Evolutionary conservation across 2,888 invertebrate genomes (phyloP).

Genomic region (Hermodice carunculata): DNA sequence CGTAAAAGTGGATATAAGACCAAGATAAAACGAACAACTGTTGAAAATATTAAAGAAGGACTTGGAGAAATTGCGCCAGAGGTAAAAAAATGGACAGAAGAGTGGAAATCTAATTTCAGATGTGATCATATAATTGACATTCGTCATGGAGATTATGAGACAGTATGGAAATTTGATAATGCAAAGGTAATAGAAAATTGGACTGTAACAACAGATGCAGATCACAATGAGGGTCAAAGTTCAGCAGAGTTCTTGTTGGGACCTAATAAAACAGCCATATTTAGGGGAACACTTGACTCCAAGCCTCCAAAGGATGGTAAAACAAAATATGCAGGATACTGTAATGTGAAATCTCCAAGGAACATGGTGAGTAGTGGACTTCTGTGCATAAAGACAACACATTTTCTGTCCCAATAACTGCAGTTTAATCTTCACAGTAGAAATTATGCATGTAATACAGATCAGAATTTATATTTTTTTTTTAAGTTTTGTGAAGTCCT

Average conservation of each 20-base stretch:
- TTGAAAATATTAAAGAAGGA: slow-evolving; percentile 71
- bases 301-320: slow-evolving; percentile 85
- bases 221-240: slow-evolving; percentile 85
- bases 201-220: slow-evolving; percentile 81
- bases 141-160: slow-evolving; percentile 43
- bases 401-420: too few species aligned
- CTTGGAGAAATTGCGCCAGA: slow-evolving; percentile 78
- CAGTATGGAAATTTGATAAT: slow-evolving; percentile 78
- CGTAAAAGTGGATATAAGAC: slow-evolving; percentile 47
- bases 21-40: slow-evolving; percentile 21
- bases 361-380: slow-evolving; percentile 53
- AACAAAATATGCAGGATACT: slow-evolving; percentile 84
- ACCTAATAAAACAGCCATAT: slow-evolving; percentile 72
- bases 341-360: slow-evolving; percentile 80
- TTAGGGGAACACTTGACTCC: slow-evolving; percentile 69
- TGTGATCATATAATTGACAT: slow-evolving; percentile 72
- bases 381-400: too few species aligned
- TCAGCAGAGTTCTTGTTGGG: slow-evolving; percentile 78
- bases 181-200: slow-evolving; percentile 75
- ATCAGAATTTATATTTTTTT: not conserved
- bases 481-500: too few species aligned
- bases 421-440: not conserved
- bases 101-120: slow-evolving; percentile 69
- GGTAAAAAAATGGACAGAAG: slow-evolving; percentile 73
- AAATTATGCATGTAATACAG: not conserved